Evolutionary conservation across 2,797 vertebrate species (phyloP).

Genomic region (Pantherophis alleghaniensis): DNA sequence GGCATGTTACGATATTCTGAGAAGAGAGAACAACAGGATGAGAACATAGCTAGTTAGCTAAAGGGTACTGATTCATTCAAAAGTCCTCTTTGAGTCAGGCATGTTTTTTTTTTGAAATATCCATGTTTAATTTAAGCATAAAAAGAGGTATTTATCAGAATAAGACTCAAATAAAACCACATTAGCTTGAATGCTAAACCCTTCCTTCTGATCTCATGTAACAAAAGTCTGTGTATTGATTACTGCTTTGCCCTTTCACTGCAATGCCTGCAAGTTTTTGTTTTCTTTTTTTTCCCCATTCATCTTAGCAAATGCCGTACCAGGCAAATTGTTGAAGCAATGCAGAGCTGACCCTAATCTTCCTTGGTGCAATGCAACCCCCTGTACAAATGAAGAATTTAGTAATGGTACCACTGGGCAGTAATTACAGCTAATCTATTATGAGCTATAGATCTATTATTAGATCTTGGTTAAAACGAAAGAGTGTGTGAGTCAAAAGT

Average conservation of each 20-base stretch:
- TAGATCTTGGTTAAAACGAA: conserved; percentile 20
- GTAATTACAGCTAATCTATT: conserved; percentile 25
- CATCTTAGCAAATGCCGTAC: conserved; percentile 50
- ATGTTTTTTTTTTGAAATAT: neutral
- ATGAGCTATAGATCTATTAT: conserved; percentile 5
- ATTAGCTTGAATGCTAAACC: neutral
- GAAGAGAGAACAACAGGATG: neutral
- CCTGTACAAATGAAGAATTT: conserved; percentile 57
- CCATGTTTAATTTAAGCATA: neutral
- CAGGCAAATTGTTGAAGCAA: conserved; percentile 59
- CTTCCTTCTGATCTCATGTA: neutral
- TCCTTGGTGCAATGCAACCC: conserved; percentile 57
- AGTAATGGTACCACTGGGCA: conserved; percentile 38
- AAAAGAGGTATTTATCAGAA: neutral
- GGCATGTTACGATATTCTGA: neutral
- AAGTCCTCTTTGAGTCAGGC: neutral
- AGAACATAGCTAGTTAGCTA: neutral
- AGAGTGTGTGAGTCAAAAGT: conserved; percentile 4
- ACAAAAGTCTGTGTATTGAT: conserved; percentile 1
- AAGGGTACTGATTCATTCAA: neutral
- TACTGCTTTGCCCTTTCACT: conserved; percentile 3
- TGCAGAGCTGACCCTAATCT: conserved; percentile 62
- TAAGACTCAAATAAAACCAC: neutral
- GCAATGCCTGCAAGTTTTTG: conserved; percentile 1
- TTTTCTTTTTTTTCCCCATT: neutral